Evolutionary conservation across 2,797 vertebrate species (phyloP).

Genomic region (Crypturellus tataupa): DNA sequence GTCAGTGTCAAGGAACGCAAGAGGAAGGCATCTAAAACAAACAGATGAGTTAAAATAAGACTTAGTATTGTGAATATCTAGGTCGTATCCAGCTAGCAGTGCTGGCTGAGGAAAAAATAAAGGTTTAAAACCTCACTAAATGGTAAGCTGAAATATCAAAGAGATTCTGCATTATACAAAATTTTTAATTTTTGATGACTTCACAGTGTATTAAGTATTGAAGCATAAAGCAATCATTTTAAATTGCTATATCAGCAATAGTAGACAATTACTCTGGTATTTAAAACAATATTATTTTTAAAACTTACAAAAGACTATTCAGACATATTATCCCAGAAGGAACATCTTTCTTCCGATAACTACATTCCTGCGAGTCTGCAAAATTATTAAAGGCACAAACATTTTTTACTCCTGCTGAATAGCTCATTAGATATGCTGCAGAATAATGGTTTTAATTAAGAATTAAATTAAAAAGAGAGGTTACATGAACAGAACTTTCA

Average conservation of each 20-base stretch:
- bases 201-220: slow-evolving; percentile 7
- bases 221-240: not conserved
- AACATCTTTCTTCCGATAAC: slow-evolving; percentile 44
- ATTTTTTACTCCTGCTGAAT: slow-evolving; percentile 46
- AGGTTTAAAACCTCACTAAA: not conserved
- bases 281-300: slow-evolving; percentile 59
- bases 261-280: slow-evolving; percentile 33
- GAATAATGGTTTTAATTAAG: slow-evolving; percentile 52
- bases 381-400: slow-evolving; percentile 58
- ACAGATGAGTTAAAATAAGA: rapidly evolving
- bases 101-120: not conserved
- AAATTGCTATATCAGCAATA: slow-evolving; percentile 42
- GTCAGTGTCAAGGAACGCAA: not conserved
- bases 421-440: not conserved
- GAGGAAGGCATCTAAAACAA: not conserved
- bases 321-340: slow-evolving; percentile 17
- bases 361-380: slow-evolving; percentile 28
- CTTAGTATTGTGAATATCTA: not conserved
- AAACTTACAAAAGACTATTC: slow-evolving; percentile 56
- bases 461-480: slow-evolving; percentile 12
- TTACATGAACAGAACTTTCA: slow-evolving; percentile 11
- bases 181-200: slow-evolving; percentile 14
- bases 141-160: not conserved
- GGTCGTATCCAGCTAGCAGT: not conserved
- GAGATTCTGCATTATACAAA: not conserved